Conservation (phyloP, 2,113 vertebrate species). For the Fregetta grallaria region DNA sequence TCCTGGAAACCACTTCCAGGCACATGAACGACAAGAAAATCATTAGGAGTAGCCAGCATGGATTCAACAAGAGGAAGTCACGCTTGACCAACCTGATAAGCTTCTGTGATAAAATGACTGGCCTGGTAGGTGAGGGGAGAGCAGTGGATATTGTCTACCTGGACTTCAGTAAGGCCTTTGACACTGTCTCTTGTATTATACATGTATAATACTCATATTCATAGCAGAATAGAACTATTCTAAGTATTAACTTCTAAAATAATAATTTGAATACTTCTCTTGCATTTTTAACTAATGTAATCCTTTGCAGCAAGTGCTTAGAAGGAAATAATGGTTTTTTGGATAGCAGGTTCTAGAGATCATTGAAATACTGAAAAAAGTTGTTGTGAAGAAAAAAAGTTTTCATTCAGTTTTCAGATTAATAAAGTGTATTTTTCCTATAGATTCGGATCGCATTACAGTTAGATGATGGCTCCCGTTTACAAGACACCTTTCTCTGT, state of each 20-base stretch:
- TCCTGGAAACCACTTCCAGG: neutral
- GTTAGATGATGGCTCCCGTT: slow-evolving; percentile 85
- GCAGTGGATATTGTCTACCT: neutral
- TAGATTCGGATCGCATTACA: slow-evolving; percentile 91
- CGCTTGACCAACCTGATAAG: neutral
- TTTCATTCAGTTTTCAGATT: neutral
- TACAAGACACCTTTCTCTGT: slow-evolving; percentile 84
- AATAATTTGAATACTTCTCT: neutral
- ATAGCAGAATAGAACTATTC: neutral
- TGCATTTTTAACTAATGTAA: neutral
- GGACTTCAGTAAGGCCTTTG: neutral
- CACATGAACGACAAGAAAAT: neutral
- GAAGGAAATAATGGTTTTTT: neutral
- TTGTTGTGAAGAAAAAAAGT: neutral
- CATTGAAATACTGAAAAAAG: neutral
- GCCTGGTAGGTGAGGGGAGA: neutral
- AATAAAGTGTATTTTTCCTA: neutral
- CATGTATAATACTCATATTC: neutral
- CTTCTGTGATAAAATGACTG: neutral
- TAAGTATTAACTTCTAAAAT: neutral
- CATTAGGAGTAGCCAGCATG: neutral
- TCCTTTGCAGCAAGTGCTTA: neutral
- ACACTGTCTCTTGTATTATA: neutral
- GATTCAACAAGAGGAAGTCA: neutral
- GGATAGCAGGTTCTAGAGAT: neutral